A percentile compares a stretch with the other conserved stretches of the same genome.
Conservation (phyloP, 2,797 vertebrate species). For the Takifugu ocellatus region DNA sequence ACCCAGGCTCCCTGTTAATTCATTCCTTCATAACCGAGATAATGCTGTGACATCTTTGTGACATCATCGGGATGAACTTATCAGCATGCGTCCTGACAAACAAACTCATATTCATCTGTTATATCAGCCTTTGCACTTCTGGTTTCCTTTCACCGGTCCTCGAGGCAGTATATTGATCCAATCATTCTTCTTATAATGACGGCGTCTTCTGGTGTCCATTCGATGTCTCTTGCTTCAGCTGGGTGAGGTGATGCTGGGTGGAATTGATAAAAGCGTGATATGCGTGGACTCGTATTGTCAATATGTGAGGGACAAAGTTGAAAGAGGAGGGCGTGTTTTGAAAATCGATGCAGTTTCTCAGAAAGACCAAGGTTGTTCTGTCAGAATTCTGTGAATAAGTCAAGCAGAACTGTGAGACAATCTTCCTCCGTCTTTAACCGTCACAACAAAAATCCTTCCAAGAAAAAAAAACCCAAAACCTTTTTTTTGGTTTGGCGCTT, state of each 20-base stretch:
- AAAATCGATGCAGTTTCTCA: too few relatives aligned
- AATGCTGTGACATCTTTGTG: not conserved
- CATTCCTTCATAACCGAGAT: too few relatives aligned
- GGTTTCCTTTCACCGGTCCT: not conserved
- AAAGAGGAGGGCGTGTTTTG: too few relatives aligned
- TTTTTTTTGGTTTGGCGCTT: not conserved
- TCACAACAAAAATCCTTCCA: too few relatives aligned
- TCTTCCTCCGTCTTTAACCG: too few relatives aligned
- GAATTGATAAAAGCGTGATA: not conserved
- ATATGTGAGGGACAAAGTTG: too few relatives aligned
- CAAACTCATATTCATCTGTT: not conserved
- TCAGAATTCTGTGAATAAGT: too few relatives aligned
- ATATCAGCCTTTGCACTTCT: constrained; percentile 9
- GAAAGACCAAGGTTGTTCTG: too few relatives aligned
- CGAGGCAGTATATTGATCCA: too few relatives aligned
- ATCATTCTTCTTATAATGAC: too few relatives aligned
- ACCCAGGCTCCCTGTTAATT: not conserved
- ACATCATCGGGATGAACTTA: not conserved
- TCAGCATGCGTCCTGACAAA: not conserved
- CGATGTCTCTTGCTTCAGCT: not conserved
- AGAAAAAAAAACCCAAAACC: too few relatives aligned
- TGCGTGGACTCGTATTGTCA: not conserved
- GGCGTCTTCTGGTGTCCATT: constrained; percentile 1
- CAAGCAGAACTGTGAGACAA: too few relatives aligned
- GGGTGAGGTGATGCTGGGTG: not conserved